Percentiles rank a stretch among this genome's conserved stretches.
These are phyloP conservation scores for Galagoides demidoff DNA, from an alignment of 2,797 vertebrate species.

Conservation along the genomic window DNA sequence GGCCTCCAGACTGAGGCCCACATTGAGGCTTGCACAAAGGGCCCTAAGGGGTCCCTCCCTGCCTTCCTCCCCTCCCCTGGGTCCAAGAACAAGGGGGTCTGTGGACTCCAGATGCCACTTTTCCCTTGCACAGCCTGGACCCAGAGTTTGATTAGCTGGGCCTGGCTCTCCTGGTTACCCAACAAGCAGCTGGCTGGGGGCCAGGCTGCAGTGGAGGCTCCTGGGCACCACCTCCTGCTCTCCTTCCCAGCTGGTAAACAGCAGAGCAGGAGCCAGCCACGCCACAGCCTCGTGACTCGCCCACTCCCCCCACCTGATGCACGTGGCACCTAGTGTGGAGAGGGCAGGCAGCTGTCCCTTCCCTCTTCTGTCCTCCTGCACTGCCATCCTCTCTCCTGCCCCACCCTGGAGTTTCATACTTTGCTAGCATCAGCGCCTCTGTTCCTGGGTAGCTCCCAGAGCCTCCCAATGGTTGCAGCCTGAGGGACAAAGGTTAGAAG, in stretches of 20 bases:
- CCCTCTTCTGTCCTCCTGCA: not conserved
- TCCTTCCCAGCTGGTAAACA: constrained; percentile 80
- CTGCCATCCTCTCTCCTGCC: not conserved
- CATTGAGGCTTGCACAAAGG: not conserved
- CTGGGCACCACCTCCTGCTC: constrained; percentile 72
- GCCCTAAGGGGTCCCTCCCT: not conserved
- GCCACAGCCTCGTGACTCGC: constrained; percentile 72
- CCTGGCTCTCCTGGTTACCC: constrained; percentile 79
- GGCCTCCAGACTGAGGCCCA: not conserved
- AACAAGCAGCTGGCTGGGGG: constrained; percentile 73
- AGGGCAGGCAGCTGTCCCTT: constrained; percentile 33
- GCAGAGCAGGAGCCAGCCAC: constrained; percentile 64
- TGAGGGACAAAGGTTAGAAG: constrained; percentile 22
- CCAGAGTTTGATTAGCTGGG: constrained; percentile 84
- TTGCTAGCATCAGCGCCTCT: not conserved
- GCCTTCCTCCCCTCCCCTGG: too few species aligned
- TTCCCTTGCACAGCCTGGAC: not conserved
- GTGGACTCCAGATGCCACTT: not conserved
- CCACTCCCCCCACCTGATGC: constrained; percentile 53
- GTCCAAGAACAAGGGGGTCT: not conserved
- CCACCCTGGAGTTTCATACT: not conserved
- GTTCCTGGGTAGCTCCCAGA: not conserved
- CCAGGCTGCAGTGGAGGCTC: constrained; percentile 73
- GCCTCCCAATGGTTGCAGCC: not conserved
- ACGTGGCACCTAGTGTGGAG: constrained; percentile 78